phyloP scores from a whole-genome alignment of 2,797 vertebrate genomes.

The Diglossa cyanea region DNA sequence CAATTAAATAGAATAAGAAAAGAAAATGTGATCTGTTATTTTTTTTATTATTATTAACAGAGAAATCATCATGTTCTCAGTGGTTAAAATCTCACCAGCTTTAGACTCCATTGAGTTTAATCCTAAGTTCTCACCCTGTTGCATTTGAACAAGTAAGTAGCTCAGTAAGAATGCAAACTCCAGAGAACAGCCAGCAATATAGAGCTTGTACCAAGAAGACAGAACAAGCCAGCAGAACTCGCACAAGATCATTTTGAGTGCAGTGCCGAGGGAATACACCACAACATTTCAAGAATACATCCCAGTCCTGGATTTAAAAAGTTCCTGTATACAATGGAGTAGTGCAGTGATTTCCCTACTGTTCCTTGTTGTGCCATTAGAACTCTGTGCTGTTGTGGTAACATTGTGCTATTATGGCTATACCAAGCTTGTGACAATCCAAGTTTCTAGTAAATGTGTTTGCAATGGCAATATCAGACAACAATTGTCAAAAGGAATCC shows the following conservation, averaged over 20 bases:
- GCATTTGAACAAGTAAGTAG: not conserved
- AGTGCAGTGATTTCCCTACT: not conserved
- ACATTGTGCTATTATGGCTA: not conserved
- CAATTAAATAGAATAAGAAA: not conserved
- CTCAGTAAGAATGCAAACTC: not conserved
- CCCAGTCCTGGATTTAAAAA: not conserved
- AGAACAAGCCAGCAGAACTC: not conserved
- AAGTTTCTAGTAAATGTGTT: not conserved
- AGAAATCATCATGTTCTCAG: not conserved
- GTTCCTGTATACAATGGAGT: not conserved
- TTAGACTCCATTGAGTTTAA: not conserved
- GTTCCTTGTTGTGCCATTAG: not conserved
- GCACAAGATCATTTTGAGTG: not conserved
- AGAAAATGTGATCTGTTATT: not conserved
- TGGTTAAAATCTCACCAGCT: not conserved
- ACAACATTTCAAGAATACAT: not conserved
- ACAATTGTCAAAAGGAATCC: not conserved
- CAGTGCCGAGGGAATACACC: not conserved
- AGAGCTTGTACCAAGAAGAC: not conserved
- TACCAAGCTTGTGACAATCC: not conserved
- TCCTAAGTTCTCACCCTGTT: not conserved
- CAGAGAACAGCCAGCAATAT: not conserved
- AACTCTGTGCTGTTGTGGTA: conserved; percentile 1
- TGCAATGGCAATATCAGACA: not conserved
- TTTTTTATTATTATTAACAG: not conserved